phyloP scores from a whole-genome alignment of 2,797 vertebrate species.

The Sebastes nivosus region DNA sequence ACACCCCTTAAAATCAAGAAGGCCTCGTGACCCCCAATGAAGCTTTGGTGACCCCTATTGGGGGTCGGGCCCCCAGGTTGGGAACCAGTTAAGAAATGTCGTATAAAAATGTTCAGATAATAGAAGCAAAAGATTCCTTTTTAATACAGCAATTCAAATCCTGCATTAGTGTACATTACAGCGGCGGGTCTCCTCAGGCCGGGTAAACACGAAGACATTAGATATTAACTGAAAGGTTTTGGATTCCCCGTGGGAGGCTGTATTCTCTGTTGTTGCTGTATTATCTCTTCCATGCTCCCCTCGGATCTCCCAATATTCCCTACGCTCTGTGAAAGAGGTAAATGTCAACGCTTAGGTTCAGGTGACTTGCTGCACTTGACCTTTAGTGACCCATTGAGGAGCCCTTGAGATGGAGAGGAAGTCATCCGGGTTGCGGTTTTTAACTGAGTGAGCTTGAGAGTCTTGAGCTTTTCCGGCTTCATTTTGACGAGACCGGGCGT shows the following conservation, averaged over 20 bases:
- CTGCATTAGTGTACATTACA: background rate
- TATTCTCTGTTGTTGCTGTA: conserved; percentile 33
- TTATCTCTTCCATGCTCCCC: conserved; percentile 19
- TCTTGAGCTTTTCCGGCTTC: conserved; percentile 16
- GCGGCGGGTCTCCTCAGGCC: background rate
- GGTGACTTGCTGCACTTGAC: conserved; percentile 68
- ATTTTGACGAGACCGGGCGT: conserved; percentile 17
- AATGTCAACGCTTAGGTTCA: conserved; percentile 62
- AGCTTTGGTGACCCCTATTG: too few relatives aligned
- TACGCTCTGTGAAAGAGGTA: conserved; percentile 18
- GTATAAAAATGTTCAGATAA: conserved; percentile 1
- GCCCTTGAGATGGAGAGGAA: conserved; percentile 29
- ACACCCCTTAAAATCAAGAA: too few relatives aligned
- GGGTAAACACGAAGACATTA: conserved; percentile 34
- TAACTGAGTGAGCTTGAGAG: conserved; percentile 22
- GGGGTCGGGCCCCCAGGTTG: too few relatives aligned
- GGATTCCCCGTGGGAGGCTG: conserved; percentile 5
- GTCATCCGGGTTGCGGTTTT: conserved; percentile 2
- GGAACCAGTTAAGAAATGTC: background rate
- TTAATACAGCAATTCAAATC: background rate
- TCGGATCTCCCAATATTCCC: conserved; percentile 17
- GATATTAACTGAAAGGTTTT: conserved; percentile 42
- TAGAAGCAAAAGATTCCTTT: background rate
- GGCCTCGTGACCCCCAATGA: too few relatives aligned
- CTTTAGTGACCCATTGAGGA: conserved; percentile 53